Conservation (phyloP, 2,888 invertebrate species). For the Scaptomyza caliginosa region DNA sequence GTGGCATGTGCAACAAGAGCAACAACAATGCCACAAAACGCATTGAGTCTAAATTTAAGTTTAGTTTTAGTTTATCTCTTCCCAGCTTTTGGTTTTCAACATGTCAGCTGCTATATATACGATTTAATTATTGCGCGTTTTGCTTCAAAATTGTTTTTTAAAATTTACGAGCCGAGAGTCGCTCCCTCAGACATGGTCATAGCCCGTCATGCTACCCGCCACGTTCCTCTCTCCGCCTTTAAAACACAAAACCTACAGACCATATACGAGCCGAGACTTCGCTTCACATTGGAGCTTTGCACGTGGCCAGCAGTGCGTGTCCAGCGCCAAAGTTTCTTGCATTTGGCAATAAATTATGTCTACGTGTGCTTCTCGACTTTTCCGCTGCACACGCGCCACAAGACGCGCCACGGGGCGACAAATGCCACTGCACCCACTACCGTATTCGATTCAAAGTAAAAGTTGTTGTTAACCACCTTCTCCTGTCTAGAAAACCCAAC, state of each 20-base stretch:
- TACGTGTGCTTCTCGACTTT: slow-evolving; percentile 71
- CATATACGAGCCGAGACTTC: slow-evolving; percentile 25
- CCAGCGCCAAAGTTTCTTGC: slow-evolving; percentile 68
- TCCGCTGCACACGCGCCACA: slow-evolving; percentile 58
- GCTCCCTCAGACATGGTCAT: slow-evolving; percentile 29
- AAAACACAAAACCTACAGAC: slow-evolving; percentile 21
- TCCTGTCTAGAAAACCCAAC: neutral
- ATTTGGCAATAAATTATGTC: slow-evolving; percentile 79
- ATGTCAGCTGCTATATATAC: slow-evolving; percentile 25
- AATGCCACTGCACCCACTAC: neutral
- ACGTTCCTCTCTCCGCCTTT: slow-evolving; percentile 33
- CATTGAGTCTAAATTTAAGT: slow-evolving; percentile 25
- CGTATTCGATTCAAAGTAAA: slow-evolving; percentile 33
- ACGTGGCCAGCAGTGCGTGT: slow-evolving; percentile 69
- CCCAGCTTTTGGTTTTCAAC: slow-evolving; percentile 14
- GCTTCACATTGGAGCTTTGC: slow-evolving; percentile 16
- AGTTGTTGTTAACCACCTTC: slow-evolving; percentile 23
- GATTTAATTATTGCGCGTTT: slow-evolving; percentile 70
- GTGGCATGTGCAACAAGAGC: slow-evolving; percentile 22
- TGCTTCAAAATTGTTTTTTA: slow-evolving; percentile 34
- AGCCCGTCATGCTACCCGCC: slow-evolving; percentile 6
- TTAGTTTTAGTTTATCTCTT: slow-evolving; percentile 3
- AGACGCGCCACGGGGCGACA: slow-evolving; percentile 1
- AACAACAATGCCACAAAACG: slow-evolving; percentile 10
- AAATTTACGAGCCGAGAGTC: slow-evolving; percentile 47